phyloP scores from a whole-genome alignment of 64 coral and sea anemone genomes.

The Montipora capricornis region DNA sequence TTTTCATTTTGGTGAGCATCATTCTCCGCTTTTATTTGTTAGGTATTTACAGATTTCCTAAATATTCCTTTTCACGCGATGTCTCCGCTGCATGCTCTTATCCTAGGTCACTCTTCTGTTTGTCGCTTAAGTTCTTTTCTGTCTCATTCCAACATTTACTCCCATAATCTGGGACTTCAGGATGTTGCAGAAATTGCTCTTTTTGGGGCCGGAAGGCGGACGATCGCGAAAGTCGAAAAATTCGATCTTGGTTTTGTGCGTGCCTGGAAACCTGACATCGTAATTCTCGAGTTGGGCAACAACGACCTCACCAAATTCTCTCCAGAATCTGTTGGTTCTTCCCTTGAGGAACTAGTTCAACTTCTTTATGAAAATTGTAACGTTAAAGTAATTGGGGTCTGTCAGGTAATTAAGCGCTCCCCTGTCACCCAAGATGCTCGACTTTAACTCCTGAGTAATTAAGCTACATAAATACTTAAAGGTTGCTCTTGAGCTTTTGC shows the following conservation, averaged over 20 bases:
- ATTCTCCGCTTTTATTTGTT: no score
- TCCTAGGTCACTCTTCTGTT: neutral
- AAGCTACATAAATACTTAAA: neutral
- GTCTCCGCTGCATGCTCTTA: no score
- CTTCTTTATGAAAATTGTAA: neutral
- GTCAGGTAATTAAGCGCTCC: slow-evolving; percentile 14
- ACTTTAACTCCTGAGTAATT: neutral
- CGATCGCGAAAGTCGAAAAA: neutral
- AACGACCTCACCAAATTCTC: neutral
- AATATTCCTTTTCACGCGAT: no score
- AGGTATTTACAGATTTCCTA: no score
- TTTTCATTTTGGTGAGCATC: neutral
- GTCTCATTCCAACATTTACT: no score
- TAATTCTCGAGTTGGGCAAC: slow-evolving; percentile 15
- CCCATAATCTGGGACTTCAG: neutral
- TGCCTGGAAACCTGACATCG: neutral
- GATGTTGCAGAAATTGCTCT: neutral
- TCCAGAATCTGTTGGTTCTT: neutral
- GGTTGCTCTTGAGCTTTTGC: neutral
- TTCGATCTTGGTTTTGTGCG: neutral
- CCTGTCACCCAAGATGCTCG: neutral
- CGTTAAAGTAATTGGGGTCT: neutral
- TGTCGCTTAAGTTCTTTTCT: neutral
- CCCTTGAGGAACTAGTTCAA: neutral
- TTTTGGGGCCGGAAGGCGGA: neutral